Evolutionary conservation across 2,113 vertebrate genomes (phyloP), one percentile per base, ranked within the genome.

Genomic region (Probosciger aterrimus): DNA sequence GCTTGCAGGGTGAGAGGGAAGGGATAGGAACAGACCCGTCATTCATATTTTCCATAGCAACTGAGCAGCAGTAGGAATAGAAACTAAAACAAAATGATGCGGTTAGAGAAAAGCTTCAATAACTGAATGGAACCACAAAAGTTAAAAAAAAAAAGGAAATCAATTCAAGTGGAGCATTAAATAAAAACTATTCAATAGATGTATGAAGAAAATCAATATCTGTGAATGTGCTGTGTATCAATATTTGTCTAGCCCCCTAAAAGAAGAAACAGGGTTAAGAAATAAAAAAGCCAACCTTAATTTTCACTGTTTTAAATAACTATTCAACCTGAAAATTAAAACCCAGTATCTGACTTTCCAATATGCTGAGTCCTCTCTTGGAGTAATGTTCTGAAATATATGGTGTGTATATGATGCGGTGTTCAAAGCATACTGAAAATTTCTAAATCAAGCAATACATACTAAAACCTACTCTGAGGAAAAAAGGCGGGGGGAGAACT

Each of bases 321-420:
- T 96, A 85, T 85, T 97, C 94, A 97, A 96, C 86, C 96, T 89
- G 94, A 97, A 98, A 97, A 97, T 98, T 97, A 97, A 97, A 97
- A 86, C 81, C 47, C 91, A 69, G 95, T 94, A 96, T 95, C 90
- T 96, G 90, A 96, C 93, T 96, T 97, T 97, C 83, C 97, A 96
- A 96, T 96, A 94, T 83, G 82, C 94, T 69, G 50, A 96, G 93
- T 86, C 88, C 87, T 93, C 80, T 94, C 86, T 92, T 85, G 82
- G 57, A 95, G 79, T 93, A 96, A 97, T 52, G 20, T 94, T 92
- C 89, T 79, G 86, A 98, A 97, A 96, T 96, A 95, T 73, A 92
- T 43, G 81, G 67, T 57, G 62, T 88, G 65, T 90, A 69, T 88
- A 91, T 68, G 91, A 96, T 89, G 86, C 1, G 2, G 33, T 89